These are phyloP conservation scores for Trissonchulus latispiculum DNA, from an alignment of 2,888 invertebrate genomes.

Conservation along the genomic window DNA sequence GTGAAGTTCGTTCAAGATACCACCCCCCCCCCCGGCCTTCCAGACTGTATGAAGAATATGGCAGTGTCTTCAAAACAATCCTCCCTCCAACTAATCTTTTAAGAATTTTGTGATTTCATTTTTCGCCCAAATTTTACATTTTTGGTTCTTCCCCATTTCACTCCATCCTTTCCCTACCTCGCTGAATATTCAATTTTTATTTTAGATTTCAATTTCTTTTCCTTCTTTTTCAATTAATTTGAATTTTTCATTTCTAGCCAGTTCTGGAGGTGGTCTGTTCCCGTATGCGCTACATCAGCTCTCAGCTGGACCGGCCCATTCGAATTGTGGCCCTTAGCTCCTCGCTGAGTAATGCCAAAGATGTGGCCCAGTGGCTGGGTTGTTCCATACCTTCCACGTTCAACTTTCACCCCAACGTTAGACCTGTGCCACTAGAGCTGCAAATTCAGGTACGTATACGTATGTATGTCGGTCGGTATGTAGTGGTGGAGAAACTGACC, in stretches of 20 bases:
- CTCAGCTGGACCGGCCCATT: constrained; percentile 69
- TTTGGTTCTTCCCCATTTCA: too few species aligned
- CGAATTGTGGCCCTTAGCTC: constrained; percentile 86
- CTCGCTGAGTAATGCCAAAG: constrained; percentile 79
- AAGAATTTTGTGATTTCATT: too few species aligned
- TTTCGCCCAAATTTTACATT: too few species aligned
- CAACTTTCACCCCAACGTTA: constrained; percentile 95
- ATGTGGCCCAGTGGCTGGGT: constrained; percentile 85
- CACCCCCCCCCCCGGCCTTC: too few species aligned
- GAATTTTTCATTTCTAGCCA: constrained; percentile 50
- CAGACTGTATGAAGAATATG: too few species aligned
- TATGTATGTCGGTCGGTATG: too few species aligned
- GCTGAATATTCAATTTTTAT: too few species aligned
- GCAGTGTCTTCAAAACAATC: too few species aligned
- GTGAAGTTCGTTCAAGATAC: too few species aligned
- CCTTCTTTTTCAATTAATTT: background rate
- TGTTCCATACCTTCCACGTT: constrained; percentile 85
- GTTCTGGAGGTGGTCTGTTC: constrained; percentile 81
- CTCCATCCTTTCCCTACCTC: too few species aligned
- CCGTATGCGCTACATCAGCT: constrained; percentile 85
- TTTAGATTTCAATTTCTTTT: background rate
- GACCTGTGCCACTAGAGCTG: constrained; percentile 84
- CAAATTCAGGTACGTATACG: constrained; percentile 63
- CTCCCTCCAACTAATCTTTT: too few species aligned
- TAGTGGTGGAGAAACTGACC: too few species aligned